Percentiles rank a stretch among this genome's conserved stretches.
These are phyloP conservation scores for Drosophila arizonae DNA, from an alignment of 1,140 invertebrate genomes.

Conservation along the genomic window DNA sequence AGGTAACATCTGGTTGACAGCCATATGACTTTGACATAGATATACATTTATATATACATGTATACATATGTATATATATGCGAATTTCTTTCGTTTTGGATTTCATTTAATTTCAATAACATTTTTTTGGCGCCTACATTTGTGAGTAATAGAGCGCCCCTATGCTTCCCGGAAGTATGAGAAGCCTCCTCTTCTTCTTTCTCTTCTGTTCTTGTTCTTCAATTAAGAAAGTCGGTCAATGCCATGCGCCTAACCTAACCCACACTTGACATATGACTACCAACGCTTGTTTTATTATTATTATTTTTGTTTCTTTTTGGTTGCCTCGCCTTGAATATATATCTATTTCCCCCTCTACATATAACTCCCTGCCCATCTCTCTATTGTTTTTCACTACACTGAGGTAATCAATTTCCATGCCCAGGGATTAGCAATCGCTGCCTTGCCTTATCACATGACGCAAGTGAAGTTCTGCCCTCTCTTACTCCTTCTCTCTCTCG, in stretches of 20 bases:
- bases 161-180: background rate
- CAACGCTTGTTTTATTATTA: background rate
- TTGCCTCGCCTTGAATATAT: slow-evolving; percentile 50
- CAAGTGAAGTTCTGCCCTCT: slow-evolving; percentile 13
- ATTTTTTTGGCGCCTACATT: slow-evolving; percentile 34
- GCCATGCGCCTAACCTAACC: slow-evolving; percentile 49
- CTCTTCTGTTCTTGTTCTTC: slow-evolving; percentile 16
- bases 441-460: slow-evolving; percentile 43
- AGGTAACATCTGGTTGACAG: slow-evolving; percentile 3
- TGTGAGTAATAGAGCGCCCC: slow-evolving; percentile 33
- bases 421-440: slow-evolving; percentile 34
- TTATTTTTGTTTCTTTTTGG: slow-evolving; percentile 19
- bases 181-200: background rate
- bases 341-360: too few species aligned
- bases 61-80: slow-evolving; percentile 36
- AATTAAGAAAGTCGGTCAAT: slow-evolving; percentile 70
- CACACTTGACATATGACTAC: slow-evolving; percentile 48
- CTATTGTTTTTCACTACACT: slow-evolving; percentile 17
- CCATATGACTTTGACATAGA: slow-evolving; percentile 71
- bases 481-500: background rate
- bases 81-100: slow-evolving; percentile 33
- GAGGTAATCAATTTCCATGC: slow-evolving; percentile 62
- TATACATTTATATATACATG: slow-evolving; percentile 33
- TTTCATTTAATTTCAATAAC: slow-evolving; percentile 36
- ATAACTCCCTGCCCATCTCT: background rate